phyloP scores from a whole-genome alignment of 2,797 vertebrate genomes.

The Lophius americanus region DNA sequence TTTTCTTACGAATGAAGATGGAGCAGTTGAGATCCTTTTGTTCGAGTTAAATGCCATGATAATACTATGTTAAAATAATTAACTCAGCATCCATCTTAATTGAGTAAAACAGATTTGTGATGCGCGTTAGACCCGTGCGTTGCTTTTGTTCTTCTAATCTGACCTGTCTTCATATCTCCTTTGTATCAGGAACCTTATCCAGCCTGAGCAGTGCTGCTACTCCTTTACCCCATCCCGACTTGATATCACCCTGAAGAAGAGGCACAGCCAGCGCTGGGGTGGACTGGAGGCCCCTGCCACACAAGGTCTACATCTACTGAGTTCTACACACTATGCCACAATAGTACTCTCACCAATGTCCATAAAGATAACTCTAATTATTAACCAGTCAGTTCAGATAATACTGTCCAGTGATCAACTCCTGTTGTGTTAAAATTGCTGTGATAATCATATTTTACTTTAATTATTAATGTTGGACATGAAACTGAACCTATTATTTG shows the following conservation, averaged over 20 bases:
- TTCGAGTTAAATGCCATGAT: too few species aligned
- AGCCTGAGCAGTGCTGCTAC: slow-evolving; percentile 92
- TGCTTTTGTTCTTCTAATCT: slow-evolving; percentile 1
- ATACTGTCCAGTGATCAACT: too few species aligned
- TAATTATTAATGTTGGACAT: too few species aligned
- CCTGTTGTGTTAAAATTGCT: too few species aligned
- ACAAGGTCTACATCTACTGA: slow-evolving; percentile 86
- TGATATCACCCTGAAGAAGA: slow-evolving; percentile 93
- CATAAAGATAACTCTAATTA: too few species aligned
- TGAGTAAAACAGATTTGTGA: neutral
- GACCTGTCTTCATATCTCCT: neutral
- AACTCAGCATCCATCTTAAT: neutral
- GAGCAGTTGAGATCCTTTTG: neutral
- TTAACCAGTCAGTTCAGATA: too few species aligned
- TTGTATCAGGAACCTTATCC: slow-evolving; percentile 91
- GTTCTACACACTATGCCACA: too few species aligned
- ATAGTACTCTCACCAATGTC: too few species aligned
- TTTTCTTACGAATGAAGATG: neutral
- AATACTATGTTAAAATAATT: neutral
- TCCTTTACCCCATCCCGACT: slow-evolving; percentile 92
- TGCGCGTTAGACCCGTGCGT: too few species aligned
- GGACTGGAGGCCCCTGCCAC: slow-evolving; percentile 92
- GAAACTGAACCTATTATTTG: too few species aligned
- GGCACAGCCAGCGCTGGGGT: slow-evolving; percentile 97
- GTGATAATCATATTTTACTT: too few species aligned